These are phyloP conservation scores for Melanotaenia duboulayi DNA, from an alignment of 2,113 vertebrate species.

Conservation along the genomic window DNA sequence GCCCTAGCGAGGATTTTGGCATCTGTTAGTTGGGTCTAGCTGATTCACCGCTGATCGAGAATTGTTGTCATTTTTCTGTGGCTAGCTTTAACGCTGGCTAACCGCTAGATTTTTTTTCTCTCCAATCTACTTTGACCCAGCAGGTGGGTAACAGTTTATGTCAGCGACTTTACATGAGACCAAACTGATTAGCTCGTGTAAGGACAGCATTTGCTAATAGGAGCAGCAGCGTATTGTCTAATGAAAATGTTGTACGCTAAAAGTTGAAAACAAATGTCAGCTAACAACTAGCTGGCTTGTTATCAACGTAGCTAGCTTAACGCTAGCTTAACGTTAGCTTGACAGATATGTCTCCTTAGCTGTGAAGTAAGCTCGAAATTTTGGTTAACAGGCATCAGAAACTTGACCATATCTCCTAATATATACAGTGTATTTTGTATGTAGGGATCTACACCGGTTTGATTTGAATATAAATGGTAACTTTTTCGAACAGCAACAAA, in stretches of 20 bases:
- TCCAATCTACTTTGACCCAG: slow-evolving; percentile 47
- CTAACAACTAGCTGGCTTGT: slow-evolving; percentile 47
- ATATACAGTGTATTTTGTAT: background rate
- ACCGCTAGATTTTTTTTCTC: slow-evolving; percentile 31
- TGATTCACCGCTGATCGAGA: slow-evolving; percentile 4
- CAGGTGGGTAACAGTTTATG: slow-evolving; percentile 62
- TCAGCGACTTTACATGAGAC: background rate
- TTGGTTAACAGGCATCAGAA: background rate
- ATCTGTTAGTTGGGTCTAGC: slow-evolving; percentile 37
- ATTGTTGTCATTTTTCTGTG: slow-evolving; percentile 69
- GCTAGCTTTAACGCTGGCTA: slow-evolving; percentile 55
- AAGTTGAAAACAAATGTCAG: slow-evolving; percentile 58
- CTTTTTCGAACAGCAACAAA: slow-evolving; percentile 9
- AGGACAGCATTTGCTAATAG: background rate
- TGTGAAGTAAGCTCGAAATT: background rate
- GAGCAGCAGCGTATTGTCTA: background rate
- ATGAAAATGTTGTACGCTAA: background rate
- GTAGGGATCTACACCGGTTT: background rate
- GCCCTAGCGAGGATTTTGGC: slow-evolving; percentile 9
- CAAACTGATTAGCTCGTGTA: background rate
- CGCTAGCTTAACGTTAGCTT: slow-evolving; percentile 57
- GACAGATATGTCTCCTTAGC: background rate
- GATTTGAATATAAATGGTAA: slow-evolving; percentile 8
- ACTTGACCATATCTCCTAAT: no score
- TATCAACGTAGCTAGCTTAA: slow-evolving; percentile 38